Base-by-base conservation (phyloP, 2,113 vertebrate species). In the Nothobranchius kuhntae region DNA sequence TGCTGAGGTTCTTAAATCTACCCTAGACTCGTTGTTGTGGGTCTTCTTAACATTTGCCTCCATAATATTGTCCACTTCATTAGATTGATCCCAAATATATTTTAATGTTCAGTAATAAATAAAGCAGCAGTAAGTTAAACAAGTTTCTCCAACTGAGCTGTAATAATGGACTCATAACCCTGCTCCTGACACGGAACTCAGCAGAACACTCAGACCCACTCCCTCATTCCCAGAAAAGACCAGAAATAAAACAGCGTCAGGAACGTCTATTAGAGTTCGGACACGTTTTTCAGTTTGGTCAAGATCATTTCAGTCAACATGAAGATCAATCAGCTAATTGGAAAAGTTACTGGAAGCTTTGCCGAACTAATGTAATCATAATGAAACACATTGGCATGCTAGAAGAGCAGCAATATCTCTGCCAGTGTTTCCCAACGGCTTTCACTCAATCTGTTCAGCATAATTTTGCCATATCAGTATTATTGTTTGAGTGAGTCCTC, bases 391-490 rank as follows among this genome's bases (percentile, higher is more conserved):
- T 53, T 30, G 17, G n/a, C 26, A 26, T 13, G 26, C 46, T 52
- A 10, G 40, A 17, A 21, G 36, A 44, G 15, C 13, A 45, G 17
- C 17, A 47, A 14, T 57, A 40, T 35, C 42, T 56, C 40, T n/a
- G 44, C 3, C 47, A 40, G 26, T 17, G 46, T 53, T 68, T 64
- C 40, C 46, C 36, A n/a, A 17, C 13, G 42, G 11, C 60, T 75
- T 75, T 56, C 6, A 68, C 30, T 52, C 17, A 40, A 55, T 42
- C 17, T 50, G 17, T 47, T 68, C 40, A 1, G 13, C 36, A 13
- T 51, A 36, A 56, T 36, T 67, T 36, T 30, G 51, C 48, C 17
- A 26, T 57, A 57, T 75, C 38, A 52, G 24, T 57, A 40, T 13
- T 15, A 24, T 68, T 21, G 21, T 21, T 26, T 50, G 35, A 42